Base-by-base conservation (phyloP, 2,888 invertebrate genomes). In the Drosophila longiperda region DNA sequence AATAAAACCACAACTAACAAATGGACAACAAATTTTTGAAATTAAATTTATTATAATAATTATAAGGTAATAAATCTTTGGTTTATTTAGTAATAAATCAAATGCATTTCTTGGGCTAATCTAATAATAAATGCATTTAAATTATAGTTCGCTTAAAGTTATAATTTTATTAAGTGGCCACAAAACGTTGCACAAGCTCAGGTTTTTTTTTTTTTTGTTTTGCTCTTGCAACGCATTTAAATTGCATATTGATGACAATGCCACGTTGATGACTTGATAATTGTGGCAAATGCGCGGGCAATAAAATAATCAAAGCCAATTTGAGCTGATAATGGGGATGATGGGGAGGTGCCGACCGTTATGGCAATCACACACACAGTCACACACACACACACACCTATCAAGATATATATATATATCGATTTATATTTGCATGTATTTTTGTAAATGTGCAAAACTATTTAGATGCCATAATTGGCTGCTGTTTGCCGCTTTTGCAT, bases 201-300 rank as follows among this genome's bases (percentile, higher is more conserved):
- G 64, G 15, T 48, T 40, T 15, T 79, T 66, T 23, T n/a, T 50
- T n/a, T n/a, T 23, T 26, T 4, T 26, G 3, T 29, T 50, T 15
- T 60, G n/a, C 33, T 52, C 55, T 33, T 34, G 12, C n/a, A 7
- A 23, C 17, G 45, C 29, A 32, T 71, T 87, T 79, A 89, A 85
- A 85, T 87, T 89, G 87, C 82, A 79, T 75, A 79, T 90, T 84
- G 78, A 90, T 87, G 91, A 89, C 80, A 83, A 77, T 80, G 82
- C 87, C 78, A 75, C 76, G 87, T 89, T 90, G 89, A 90, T 90
- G 87, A 90, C 87, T 87, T 82, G 91, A 90, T 90, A 90, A 90
- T 90, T 91, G 83, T 80, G 73, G 78, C 83, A 85, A 87, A 89
- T 90, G 82, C 83, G 78, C 83, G 78, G 64, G 79, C 89, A 79